Conservation (phyloP, 53 echinoderm and acorn worm genomes). For the Luidia sarsii region DNA sequence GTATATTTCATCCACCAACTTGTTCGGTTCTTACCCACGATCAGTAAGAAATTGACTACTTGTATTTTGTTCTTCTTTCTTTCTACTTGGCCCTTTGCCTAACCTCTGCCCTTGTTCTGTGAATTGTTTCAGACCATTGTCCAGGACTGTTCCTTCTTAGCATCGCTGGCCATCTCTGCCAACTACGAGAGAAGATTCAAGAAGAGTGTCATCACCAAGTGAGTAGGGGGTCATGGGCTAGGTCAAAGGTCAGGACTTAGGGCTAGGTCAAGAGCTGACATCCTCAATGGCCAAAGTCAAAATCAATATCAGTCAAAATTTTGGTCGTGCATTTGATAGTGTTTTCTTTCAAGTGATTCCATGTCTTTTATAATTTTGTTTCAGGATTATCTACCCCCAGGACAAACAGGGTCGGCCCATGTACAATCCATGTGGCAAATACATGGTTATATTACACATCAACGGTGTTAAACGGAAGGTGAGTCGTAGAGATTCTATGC, state of each 20-base stretch:
- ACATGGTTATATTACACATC: constrained; percentile 88
- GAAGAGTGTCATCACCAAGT: constrained; percentile 87
- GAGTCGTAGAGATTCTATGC: not conserved
- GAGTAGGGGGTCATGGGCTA: no score
- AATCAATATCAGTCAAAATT: no score
- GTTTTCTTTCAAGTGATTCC: no score
- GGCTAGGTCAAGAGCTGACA: no score
- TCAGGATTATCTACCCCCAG: constrained; percentile 88
- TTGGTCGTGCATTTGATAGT: no score
- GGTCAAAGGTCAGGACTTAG: no score
- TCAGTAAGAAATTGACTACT: no score
- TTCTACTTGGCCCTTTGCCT: not conserved
- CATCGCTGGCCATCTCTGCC: constrained; percentile 91
- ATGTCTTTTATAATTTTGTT: no score
- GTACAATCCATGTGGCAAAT: constrained; percentile 93
- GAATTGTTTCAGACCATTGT: constrained; percentile 76
- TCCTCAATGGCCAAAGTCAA: not conserved
- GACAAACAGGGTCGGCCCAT: constrained; percentile 83
- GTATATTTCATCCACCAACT: no score
- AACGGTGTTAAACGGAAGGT: constrained; percentile 98
- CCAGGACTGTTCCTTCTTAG: constrained; percentile 94
- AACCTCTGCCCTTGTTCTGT: no score
- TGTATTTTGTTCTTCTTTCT: not conserved
- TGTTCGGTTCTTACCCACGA: no score
- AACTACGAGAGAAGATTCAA: constrained; percentile 95